Conservation (phyloP, 2,888 invertebrate species). For the Cryptus viduatorius region DNA sequence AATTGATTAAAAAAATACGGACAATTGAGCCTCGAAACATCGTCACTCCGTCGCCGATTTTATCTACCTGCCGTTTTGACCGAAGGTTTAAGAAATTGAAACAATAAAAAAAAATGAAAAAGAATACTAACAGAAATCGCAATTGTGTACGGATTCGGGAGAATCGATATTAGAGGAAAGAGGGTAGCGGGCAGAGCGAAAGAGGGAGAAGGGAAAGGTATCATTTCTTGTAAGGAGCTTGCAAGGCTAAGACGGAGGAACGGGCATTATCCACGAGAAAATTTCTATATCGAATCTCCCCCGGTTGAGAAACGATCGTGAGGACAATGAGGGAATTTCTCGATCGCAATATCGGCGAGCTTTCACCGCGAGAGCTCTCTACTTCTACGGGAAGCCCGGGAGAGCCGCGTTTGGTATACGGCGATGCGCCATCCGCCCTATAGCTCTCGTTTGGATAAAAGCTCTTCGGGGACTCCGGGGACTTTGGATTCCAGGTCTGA, state of each 20-base stretch:
- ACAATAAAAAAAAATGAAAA: slow-evolving; percentile 25
- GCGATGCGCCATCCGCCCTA: slow-evolving; percentile 26
- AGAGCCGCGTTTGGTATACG: slow-evolving; percentile 43
- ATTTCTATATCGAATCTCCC: slow-evolving; percentile 71
- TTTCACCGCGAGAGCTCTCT: slow-evolving; percentile 57
- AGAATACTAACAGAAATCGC: slow-evolving; percentile 47
- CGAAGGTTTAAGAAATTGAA: background rate
- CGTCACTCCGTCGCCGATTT: too few species aligned
- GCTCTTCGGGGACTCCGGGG: slow-evolving; percentile 65
- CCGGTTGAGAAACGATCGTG: slow-evolving; percentile 69
- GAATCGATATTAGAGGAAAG: slow-evolving; percentile 49
- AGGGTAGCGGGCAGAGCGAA: background rate
- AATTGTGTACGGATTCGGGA: slow-evolving; percentile 52
- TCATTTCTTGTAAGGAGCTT: slow-evolving; percentile 71
- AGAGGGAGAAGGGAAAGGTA: slow-evolving; percentile 44
- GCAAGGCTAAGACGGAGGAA: slow-evolving; percentile 62
- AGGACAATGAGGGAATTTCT: slow-evolving; percentile 70
- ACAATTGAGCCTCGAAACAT: too few species aligned
- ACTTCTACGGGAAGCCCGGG: slow-evolving; percentile 9
- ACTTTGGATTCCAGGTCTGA: slow-evolving; percentile 68
- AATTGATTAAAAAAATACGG: slow-evolving; percentile 1
- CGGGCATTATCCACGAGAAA: slow-evolving; percentile 70
- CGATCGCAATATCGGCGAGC: slow-evolving; percentile 70
- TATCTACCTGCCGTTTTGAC: too few species aligned
- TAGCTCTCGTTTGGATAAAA: slow-evolving; percentile 69